These are phyloP conservation scores for Drosophila cracens DNA, from an alignment of 2,888 invertebrate species.

Conservation along the genomic window DNA sequence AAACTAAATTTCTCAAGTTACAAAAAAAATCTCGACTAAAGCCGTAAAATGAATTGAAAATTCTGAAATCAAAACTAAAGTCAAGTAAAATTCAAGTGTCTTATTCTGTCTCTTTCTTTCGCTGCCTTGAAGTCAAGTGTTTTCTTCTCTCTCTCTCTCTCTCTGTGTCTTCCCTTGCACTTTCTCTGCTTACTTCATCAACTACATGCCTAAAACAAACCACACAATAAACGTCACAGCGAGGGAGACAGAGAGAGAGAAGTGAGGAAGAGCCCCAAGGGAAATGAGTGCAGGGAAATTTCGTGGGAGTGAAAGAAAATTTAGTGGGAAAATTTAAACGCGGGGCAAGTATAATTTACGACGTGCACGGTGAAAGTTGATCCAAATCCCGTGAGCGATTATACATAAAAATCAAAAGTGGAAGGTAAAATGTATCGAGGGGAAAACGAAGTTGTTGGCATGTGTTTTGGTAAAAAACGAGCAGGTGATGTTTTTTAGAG, in stretches of 20 bases:
- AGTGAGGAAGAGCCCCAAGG: slow-evolving; percentile 41
- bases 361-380: slow-evolving; percentile 73
- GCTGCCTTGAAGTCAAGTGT: slow-evolving; percentile 2
- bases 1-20: not conserved
- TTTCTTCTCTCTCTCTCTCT: not conserved
- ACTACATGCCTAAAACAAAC: slow-evolving; percentile 64
- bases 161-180: too few relatives aligned
- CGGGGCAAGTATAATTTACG: slow-evolving; percentile 73
- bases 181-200: slow-evolving; percentile 52
- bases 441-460: slow-evolving; percentile 24
- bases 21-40: not conserved
- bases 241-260: slow-evolving; percentile 19
- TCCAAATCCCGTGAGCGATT: slow-evolving; percentile 74
- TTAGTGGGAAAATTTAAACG: slow-evolving; percentile 23
- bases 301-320: slow-evolving; percentile 53
- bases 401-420: slow-evolving; percentile 33
- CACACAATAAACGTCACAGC: slow-evolving; percentile 74
- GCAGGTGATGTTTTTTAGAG: slow-evolving; percentile 39
- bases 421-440: slow-evolving; percentile 19
- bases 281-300: slow-evolving; percentile 54
- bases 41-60: not conserved
- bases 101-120: not conserved
- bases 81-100: slow-evolving; percentile 13
- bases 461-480: slow-evolving; percentile 53
- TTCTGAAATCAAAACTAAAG: not conserved